Base-by-base conservation (phyloP, 2,888 invertebrate species). In the Cephonodes hylas region DNA sequence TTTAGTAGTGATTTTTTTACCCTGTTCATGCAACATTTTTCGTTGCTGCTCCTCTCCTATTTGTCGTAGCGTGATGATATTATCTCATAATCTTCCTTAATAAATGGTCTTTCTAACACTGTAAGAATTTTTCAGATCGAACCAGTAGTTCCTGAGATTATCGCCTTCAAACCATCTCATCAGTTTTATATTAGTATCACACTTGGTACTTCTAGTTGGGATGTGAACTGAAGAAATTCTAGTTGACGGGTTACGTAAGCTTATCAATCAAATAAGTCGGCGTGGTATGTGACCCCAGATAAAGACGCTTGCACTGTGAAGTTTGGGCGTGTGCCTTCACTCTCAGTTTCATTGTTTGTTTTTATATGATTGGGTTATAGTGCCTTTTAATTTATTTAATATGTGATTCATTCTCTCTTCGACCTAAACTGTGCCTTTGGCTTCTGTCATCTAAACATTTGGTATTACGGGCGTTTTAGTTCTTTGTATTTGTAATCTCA, bases 211-310 rank as follows among this genome's bases (percentile, higher is more conserved):
- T 4, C 46, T n/a, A n/a, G n/a, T n/a, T n/a, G n/a, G n/a, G 25
- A 31, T 25, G 46, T n/a, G 46, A 46, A 25, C 23, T 46, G 13
- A 5, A 38, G 38, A 23, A 46, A 46, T 46, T 6, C 4, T 42
- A 42, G 7, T 6, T 18, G 42, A 38, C 22, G 64, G 56, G 58
- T 73, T 69, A 64, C 66, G 60, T 66, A 68, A 70, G 61, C 60
- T 71, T 73, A 74, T 74, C 74, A 74, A 74, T 74, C 75, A 73
- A 70, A 67, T 63, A 45, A 46, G 60, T 61, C 62, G 64, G 60
- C 34, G 22, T 25, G 74, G 75, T 70, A 74, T 74, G 75, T 58
- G 69, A 69, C 70, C 67, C 44, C 38, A 7, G 75, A 75, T 75
- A 74, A 38, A n/a, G 38, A 73, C 58, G 64, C 71, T 67, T 71